phyloP scores from a whole-genome alignment of 2,888 invertebrate genomes.

The Callinectes sapidus region DNA sequence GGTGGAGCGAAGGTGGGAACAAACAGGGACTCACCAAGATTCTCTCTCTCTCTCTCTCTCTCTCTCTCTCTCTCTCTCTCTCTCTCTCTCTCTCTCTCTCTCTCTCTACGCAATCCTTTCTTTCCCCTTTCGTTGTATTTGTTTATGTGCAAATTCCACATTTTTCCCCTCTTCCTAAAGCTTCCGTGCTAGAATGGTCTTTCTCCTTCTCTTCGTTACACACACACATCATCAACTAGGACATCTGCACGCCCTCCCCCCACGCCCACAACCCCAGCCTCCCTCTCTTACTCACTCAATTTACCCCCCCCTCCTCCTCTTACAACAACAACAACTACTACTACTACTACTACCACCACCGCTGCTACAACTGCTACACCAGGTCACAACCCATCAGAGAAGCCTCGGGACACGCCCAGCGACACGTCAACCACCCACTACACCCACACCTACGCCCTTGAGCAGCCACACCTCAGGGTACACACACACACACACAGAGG shows the following conservation, averaged over 20 bases:
- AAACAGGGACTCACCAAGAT: neutral
- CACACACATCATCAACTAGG: too few species aligned
- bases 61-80: too few species aligned
- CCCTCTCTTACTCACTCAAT: neutral
- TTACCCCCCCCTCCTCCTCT: neutral
- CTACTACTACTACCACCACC: too few species aligned
- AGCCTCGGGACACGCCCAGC: too few species aligned
- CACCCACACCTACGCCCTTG: neutral
- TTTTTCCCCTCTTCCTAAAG: too few species aligned
- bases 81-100: too few species aligned
- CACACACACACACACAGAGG: conserved; percentile 45
- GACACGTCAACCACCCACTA: neutral
- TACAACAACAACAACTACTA: neutral
- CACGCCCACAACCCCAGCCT: neutral
- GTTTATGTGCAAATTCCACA: too few species aligned
- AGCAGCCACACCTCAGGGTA: neutral
- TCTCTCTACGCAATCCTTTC: too few species aligned
- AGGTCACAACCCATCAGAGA: too few species aligned
- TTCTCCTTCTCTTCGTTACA: neutral
- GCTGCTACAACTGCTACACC: too few species aligned
- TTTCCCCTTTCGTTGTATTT: too few species aligned
- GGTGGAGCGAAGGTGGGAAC: neutral
- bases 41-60: too few species aligned
- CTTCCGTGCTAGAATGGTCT: neutral
- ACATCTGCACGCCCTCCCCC: neutral